These are phyloP conservation scores for Alectura lathami DNA, from an alignment of 2,113 vertebrate genomes.

Conservation along the genomic window DNA sequence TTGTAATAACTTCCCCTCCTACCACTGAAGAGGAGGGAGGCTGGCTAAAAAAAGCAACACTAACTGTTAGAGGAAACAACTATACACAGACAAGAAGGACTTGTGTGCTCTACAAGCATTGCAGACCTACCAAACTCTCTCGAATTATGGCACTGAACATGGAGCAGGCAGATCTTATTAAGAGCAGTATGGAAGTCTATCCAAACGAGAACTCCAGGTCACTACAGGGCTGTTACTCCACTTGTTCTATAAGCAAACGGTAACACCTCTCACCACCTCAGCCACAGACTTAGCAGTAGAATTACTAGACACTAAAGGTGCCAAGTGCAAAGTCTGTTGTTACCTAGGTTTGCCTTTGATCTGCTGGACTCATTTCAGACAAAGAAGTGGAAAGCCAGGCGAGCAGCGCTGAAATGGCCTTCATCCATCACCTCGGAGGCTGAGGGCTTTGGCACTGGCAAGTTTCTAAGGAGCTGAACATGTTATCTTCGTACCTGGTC, in stretches of 20 bases:
- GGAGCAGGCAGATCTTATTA: background rate
- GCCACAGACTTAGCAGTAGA: background rate
- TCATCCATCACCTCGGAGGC: background rate
- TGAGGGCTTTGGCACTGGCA: background rate
- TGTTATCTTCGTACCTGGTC: background rate
- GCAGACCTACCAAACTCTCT: background rate
- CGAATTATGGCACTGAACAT: rapidly evolving
- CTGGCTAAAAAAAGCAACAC: background rate
- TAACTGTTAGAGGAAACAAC: background rate
- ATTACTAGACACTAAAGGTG: background rate
- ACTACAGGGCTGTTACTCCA: background rate
- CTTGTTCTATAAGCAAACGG: background rate
- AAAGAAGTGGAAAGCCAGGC: background rate
- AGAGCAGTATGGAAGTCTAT: background rate
- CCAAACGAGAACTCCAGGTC: background rate
- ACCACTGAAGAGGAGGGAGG: background rate
- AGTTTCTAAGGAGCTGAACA: background rate
- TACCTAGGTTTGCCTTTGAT: background rate
- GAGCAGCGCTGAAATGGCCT: background rate
- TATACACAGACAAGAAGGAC: background rate
- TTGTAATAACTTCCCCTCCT: background rate
- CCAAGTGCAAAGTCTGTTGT: background rate
- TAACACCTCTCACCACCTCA: background rate
- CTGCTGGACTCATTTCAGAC: background rate
- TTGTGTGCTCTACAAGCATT: background rate